Percentiles rank a stretch among this genome's conserved stretches.
Evolutionary conservation across 2,797 vertebrate species (phyloP).

Genomic region (Chaunax sp.): DNA sequence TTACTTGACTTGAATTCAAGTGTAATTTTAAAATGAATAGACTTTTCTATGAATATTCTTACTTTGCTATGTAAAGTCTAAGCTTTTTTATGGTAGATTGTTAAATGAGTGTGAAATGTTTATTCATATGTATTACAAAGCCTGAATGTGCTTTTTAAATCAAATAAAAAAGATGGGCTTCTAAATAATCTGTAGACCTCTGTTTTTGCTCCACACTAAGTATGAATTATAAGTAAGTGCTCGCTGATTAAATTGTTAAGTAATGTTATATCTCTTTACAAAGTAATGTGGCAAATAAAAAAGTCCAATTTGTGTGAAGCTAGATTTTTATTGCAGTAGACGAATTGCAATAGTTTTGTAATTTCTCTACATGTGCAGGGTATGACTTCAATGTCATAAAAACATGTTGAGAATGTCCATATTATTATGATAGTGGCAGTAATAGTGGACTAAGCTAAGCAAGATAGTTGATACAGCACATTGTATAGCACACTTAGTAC

Average conservation of each 20-base stretch:
- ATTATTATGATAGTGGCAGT: too few species aligned
- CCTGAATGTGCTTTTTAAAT: slow-evolving; percentile 26
- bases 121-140: slow-evolving; percentile 8
- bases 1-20: slow-evolving; percentile 12
- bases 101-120: slow-evolving; percentile 3
- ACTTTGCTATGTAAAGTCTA: slow-evolving; percentile 3
- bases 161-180: neutral
- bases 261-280: too few species aligned
- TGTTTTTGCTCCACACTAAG: slow-evolving; percentile 7
- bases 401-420: too few species aligned
- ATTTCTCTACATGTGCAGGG: too few species aligned
- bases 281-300: neutral
- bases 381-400: too few species aligned
- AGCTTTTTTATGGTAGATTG: neutral
- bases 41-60: slow-evolving; percentile 15
- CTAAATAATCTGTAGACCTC: neutral
- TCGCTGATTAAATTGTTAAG: neutral
- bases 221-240: neutral
- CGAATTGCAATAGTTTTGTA: too few species aligned
- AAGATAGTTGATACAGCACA: too few species aligned
- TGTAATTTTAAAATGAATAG: slow-evolving; percentile 22
- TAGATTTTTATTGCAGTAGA: neutral
- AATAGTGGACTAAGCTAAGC: too few species aligned
- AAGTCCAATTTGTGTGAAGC: too few species aligned
- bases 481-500: too few species aligned